These are phyloP conservation scores for Apotomis capreana DNA, from an alignment of 2,888 invertebrate species.

Conservation along the genomic window DNA sequence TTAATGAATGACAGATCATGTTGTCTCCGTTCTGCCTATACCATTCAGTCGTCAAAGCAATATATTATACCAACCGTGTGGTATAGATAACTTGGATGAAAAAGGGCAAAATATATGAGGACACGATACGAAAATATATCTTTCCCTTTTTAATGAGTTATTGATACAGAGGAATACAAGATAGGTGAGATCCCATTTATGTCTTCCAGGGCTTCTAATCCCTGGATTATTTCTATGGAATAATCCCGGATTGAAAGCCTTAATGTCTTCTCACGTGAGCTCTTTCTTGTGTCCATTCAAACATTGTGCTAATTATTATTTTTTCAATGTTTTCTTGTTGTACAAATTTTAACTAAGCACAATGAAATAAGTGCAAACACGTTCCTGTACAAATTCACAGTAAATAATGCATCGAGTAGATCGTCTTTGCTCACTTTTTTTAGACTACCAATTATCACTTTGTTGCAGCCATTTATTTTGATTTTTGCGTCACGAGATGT, in stretches of 20 bases:
- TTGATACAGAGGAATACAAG: slow-evolving; percentile 5
- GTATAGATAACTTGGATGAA: neutral
- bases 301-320: neutral
- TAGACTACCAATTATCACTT: slow-evolving; percentile 47
- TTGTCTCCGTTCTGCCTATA: too few species aligned
- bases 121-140: too few species aligned
- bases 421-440: slow-evolving; percentile 23
- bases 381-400: slow-evolving; percentile 20
- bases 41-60: neutral
- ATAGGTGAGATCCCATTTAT: neutral
- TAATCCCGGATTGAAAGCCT: too few species aligned
- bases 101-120: too few species aligned
- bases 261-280: slow-evolving; percentile 7
- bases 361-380: slow-evolving; percentile 17
- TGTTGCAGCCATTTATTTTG: slow-evolving; percentile 52
- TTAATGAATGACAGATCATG: neutral
- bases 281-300: slow-evolving; percentile 9
- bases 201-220: neutral
- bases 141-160: too few species aligned
- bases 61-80: slow-evolving; percentile 2
- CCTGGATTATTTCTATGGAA: too few species aligned
- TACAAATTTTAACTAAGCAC: slow-evolving; percentile 14
- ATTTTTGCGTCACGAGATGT: slow-evolving; percentile 45
- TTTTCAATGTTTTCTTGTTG: slow-evolving; percentile 13
- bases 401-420: slow-evolving; percentile 27